Evolutionary conservation across 2,888 invertebrate species (phyloP), one percentile per base, ranked within the genome.

Genomic region (Volucella bombylans): DNA sequence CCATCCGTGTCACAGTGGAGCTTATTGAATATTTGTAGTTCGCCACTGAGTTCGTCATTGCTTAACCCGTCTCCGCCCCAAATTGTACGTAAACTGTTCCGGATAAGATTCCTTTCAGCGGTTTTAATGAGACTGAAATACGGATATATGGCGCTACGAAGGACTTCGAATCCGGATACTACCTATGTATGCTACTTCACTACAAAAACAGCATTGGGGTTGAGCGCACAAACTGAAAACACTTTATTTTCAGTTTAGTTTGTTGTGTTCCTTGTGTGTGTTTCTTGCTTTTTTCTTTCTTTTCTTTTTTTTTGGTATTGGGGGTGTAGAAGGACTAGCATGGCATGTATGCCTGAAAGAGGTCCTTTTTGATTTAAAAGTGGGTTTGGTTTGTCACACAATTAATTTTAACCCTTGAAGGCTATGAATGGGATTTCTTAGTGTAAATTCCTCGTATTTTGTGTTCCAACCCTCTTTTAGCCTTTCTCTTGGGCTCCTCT

Each of bases 341-440:
- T 61, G 61, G 41, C 18, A 11, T 38, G n/a, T 62, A 65, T 59
- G 68, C 43, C 65, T 12, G 43, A 43, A 72, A 72, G 59, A 71
- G 67, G 79, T 83, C 82, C 79, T 79, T 68, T 83, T 83, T 83
- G 73, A 83, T 79, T 83, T 83, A 83, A 82, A 79, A 69, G 69
- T 59, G 79, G 79, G 73, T 69, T 80, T 59, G 79, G 79, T 65
- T 83, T 74, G 69, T 83, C 83, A 74, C 69, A 83, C 79, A 79
- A 83, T 83, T 83, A 83, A 83, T 79, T 80, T 74, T 45, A 45
- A 69, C 68, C 83, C 83, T 65, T 49, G 65, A 74, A 52, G 69
- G 49, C 73, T 67, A 43, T 57, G 31, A 64, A 74, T 71, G 55
- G 57, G 61, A 73, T 69, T 77, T 78, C 78, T 78, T 77, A 45